Conservation (phyloP, 2,797 vertebrate genomes). For the Buceros bicornis region DNA sequence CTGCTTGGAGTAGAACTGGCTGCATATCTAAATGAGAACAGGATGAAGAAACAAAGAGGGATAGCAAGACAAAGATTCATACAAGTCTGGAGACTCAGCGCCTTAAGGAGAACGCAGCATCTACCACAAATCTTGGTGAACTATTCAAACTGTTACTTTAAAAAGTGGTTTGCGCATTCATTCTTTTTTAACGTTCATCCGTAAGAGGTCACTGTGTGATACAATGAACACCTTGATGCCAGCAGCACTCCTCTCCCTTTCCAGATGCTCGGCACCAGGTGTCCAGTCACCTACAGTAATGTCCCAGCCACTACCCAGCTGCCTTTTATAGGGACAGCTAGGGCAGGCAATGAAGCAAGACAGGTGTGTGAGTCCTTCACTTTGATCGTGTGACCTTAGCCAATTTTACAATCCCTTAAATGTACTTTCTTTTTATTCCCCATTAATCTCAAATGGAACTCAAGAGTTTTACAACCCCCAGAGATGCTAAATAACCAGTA, state of each 20-base stretch:
- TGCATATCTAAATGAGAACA: not conserved
- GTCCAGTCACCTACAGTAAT: not conserved
- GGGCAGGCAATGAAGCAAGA: not conserved
- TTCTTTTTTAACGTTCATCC: not conserved
- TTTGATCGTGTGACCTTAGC: not conserved
- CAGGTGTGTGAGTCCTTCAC: not conserved
- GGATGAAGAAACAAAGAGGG: not conserved
- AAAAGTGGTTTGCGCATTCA: not conserved
- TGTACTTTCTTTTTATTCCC: not conserved
- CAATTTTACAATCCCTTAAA: not conserved
- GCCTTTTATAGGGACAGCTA: not conserved
- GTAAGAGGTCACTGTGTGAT: conserved; percentile 20
- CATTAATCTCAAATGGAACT: not conserved
- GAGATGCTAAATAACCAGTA: not conserved
- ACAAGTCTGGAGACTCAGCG: not conserved
- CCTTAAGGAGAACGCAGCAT: not conserved
- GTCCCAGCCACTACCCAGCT: not conserved
- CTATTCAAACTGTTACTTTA: not conserved
- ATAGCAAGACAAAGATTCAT: not conserved
- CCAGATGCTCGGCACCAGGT: not conserved
- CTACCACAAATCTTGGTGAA: not conserved
- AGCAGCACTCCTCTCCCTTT: not conserved
- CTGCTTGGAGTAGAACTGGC: not conserved
- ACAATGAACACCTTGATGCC: not conserved
- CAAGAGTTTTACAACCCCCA: not conserved